These are phyloP conservation scores for Harmothoe impar DNA, from an alignment of 2,888 invertebrate species.

Conservation along the genomic window DNA sequence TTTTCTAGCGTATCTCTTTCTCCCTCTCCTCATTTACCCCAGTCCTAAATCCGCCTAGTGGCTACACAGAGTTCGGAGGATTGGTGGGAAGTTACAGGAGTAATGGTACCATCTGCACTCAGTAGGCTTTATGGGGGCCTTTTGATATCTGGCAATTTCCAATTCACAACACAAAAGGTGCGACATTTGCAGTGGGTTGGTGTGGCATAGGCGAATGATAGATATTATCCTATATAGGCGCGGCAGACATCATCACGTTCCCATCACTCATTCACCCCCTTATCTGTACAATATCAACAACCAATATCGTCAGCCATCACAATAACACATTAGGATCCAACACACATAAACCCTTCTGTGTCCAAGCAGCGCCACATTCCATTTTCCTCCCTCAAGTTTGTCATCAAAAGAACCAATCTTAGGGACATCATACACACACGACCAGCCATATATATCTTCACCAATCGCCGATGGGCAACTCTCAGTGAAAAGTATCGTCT, in stretches of 20 bases:
- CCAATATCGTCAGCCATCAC: slow-evolving; percentile 52
- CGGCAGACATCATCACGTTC: slow-evolving; percentile 31
- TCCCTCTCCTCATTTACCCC: not conserved
- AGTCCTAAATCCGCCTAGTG: not conserved
- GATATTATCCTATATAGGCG: slow-evolving; percentile 20
- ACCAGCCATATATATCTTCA: not conserved
- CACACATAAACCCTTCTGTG: not conserved
- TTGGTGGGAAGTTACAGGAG: slow-evolving; percentile 26
- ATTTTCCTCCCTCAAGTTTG: not conserved
- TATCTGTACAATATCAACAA: slow-evolving; percentile 56
- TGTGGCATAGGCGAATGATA: slow-evolving; percentile 20
- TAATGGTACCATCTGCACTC: not conserved
- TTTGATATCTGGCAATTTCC: slow-evolving; percentile 44
- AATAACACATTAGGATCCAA: slow-evolving; percentile 41
- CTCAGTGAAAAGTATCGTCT: not conserved
- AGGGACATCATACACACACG: not conserved
- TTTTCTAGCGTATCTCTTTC: slow-evolving; percentile 20
- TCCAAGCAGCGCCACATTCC: not conserved
- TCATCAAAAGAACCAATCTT: not conserved
- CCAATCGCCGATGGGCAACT: not conserved
- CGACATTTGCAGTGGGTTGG: slow-evolving; percentile 14
- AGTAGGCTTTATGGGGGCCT: slow-evolving; percentile 4
- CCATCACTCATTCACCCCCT: slow-evolving; percentile 26
- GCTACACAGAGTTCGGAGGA: not conserved
- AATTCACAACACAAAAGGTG: slow-evolving; percentile 36